Percentiles rank a stretch among this genome's conserved stretches.
Conservation (phyloP, 1,140 invertebrate species). For the Antheraea mylitta region DNA sequence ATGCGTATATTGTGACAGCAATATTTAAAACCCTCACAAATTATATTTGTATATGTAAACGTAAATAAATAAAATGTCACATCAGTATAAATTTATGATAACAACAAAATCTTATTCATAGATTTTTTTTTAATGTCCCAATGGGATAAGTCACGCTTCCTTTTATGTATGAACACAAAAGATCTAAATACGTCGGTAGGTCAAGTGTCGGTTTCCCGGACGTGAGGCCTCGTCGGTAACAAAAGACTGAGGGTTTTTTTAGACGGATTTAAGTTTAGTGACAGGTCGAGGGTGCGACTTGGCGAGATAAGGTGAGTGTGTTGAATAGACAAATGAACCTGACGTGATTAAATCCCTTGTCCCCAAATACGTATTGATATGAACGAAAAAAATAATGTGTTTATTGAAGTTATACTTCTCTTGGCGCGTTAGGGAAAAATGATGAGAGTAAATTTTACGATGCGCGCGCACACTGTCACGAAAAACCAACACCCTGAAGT, state of each 20-base stretch:
- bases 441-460: too few relatives aligned
- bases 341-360: neutral
- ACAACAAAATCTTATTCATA: conserved; percentile 46
- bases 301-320: conserved; percentile 1
- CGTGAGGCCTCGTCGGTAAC: conserved; percentile 43
- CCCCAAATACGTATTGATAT: neutral
- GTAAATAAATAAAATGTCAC: neutral
- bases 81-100: neutral
- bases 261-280: conserved; percentile 40
- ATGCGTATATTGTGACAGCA: too few relatives aligned
- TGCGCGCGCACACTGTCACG: too few relatives aligned
- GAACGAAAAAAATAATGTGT: neutral
- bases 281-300: conserved; percentile 41
- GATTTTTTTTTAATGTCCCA: conserved; percentile 44
- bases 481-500: too few relatives aligned
- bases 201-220: conserved; percentile 67
- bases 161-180: conserved; percentile 58
- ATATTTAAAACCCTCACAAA: too few relatives aligned
- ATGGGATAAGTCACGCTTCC: conserved; percentile 56
- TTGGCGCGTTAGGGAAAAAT: too few relatives aligned
- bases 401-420: too few relatives aligned
- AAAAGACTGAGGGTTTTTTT: conserved; percentile 48
- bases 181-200: conserved; percentile 64
- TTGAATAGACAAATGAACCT: conserved; percentile 2
- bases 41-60: neutral